Evolutionary conservation across 2,113 vertebrate species (phyloP).

Genomic region (Cebus imitator): DNA sequence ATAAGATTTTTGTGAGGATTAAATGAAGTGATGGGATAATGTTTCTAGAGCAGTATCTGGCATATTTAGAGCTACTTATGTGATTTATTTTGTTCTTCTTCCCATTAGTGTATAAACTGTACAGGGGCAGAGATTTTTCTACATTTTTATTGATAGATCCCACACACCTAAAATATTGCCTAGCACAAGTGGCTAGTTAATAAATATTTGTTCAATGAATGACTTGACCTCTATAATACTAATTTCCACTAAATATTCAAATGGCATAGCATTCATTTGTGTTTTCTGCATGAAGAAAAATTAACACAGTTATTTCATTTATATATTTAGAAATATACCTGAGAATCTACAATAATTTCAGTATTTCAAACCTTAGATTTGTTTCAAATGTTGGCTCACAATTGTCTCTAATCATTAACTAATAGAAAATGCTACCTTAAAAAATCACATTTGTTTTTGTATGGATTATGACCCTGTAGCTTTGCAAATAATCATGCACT

Average conservation of each 20-base stretch:
- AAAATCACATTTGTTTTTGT: background rate
- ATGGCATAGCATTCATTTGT: background rate
- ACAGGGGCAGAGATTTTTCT: background rate
- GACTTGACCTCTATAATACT: no score
- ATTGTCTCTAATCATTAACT: background rate
- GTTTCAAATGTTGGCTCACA: background rate
- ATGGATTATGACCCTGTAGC: background rate
- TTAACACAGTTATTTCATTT: background rate
- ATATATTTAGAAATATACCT: background rate
- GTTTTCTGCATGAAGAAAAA: background rate
- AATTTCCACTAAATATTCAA: background rate
- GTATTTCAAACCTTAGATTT: background rate
- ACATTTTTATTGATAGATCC: rapidly evolving
- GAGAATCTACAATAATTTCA: background rate
- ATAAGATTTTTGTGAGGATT: background rate
- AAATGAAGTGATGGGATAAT: background rate
- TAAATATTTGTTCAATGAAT: background rate
- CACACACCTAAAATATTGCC: background rate
- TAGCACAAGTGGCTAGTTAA: background rate
- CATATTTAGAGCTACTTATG: background rate
- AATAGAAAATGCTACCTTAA: background rate
- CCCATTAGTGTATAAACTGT: no score
- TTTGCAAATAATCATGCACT: background rate
- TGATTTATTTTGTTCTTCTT: background rate
- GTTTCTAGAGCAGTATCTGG: background rate